phyloP scores from a whole-genome alignment of 2,888 invertebrate genomes.

The Alentia gelatinosa region DNA sequence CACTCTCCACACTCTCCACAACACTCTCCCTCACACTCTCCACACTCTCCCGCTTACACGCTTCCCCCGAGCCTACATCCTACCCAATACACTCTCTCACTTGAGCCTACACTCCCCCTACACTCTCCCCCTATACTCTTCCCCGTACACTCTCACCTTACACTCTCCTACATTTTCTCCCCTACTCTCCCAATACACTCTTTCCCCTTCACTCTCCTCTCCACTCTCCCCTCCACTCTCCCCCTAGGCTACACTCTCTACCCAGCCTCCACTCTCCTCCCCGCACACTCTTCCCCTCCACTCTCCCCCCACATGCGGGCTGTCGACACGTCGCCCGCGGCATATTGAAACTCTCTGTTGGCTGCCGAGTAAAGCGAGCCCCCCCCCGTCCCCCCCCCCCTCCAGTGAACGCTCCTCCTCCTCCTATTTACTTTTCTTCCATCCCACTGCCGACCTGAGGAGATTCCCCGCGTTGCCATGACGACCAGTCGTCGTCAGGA shows the following conservation, averaged over 20 bases:
- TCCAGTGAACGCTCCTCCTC: neutral
- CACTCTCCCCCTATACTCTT: no score
- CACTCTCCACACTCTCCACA: no score
- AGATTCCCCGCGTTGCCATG: conserved; percentile 24
- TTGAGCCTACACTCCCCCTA: no score
- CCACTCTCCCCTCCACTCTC: no score
- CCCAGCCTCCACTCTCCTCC: neutral
- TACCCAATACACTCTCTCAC: no score
- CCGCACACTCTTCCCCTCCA: neutral
- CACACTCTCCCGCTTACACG: no score
- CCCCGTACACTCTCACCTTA: no score
- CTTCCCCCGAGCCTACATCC: no score
- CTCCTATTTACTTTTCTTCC: conserved; percentile 54
- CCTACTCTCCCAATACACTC: no score
- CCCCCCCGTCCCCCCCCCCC: neutral
- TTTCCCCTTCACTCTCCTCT: no score
- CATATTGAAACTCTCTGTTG: conserved; percentile 2
- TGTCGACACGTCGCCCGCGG: neutral
- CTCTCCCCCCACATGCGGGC: neutral
- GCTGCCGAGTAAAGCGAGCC: neutral
- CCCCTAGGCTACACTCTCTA: neutral
- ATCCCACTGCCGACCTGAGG: conserved; percentile 34
- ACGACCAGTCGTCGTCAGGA: neutral
- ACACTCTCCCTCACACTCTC: no score
- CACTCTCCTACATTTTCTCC: no score